These are phyloP conservation scores for Intellagama lesueurii DNA, from an alignment of 2,797 vertebrate species.

Conservation along the genomic window DNA sequence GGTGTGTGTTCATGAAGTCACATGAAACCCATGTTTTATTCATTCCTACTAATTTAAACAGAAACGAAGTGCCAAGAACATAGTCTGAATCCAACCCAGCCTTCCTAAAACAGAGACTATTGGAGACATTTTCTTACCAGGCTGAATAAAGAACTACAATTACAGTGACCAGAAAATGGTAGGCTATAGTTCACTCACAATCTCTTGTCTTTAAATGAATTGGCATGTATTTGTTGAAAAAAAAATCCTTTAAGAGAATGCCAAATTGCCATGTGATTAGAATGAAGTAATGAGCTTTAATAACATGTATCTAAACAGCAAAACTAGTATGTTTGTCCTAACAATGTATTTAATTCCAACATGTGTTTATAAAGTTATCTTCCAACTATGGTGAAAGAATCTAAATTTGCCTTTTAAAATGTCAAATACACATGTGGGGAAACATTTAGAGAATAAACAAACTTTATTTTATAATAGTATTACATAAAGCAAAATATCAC, in stretches of 20 bases:
- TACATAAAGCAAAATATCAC: slow-evolving; percentile 85
- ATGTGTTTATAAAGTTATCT: background rate
- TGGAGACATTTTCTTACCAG: background rate
- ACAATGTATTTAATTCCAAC: background rate
- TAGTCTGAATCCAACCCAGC: background rate
- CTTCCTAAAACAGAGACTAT: background rate
- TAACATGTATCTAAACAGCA: background rate
- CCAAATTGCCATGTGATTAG: background rate
- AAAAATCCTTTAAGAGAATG: background rate
- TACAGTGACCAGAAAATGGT: background rate
- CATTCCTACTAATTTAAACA: background rate
- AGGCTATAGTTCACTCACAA: background rate
- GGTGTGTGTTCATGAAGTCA: background rate
- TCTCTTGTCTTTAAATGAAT: background rate
- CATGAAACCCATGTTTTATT: too few relatives aligned
- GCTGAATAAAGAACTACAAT: background rate
- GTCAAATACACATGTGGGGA: slow-evolving; percentile 29
- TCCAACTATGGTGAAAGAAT: background rate
- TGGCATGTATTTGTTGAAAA: background rate
- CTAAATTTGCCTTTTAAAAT: slow-evolving; percentile 30
- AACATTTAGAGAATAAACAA: slow-evolving; percentile 82
- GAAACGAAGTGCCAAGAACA: background rate
- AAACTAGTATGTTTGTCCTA: background rate
- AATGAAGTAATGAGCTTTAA: background rate
- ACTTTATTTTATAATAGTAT: slow-evolving; percentile 87